phyloP scores from a whole-genome alignment of 23 tunicate genomes.

The Oikopleura dioica region DNA sequence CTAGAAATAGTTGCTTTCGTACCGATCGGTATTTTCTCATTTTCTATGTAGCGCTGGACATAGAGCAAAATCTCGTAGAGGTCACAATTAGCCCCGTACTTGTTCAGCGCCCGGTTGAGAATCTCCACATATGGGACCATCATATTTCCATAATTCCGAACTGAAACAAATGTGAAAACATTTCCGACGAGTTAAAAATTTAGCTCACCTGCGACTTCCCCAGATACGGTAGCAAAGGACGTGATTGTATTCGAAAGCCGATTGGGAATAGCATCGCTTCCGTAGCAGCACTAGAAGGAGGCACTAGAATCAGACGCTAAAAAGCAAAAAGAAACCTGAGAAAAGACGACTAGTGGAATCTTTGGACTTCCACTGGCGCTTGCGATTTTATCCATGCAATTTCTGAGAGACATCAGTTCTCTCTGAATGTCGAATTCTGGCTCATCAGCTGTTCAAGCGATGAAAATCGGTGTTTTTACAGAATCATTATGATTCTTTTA shows the following conservation, averaged over 20 bases:
- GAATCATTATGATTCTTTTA: too few relatives aligned
- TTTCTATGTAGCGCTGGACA: neutral
- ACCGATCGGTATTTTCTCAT: neutral
- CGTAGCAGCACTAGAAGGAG: neutral
- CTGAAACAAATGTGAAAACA: too few relatives aligned
- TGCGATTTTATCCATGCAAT: neutral
- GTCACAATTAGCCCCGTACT: neutral
- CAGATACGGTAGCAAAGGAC: neutral
- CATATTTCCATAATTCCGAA: neutral
- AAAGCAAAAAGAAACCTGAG: neutral
- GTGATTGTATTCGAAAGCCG: neutral
- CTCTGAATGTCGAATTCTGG: neutral
- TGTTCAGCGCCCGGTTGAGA: neutral
- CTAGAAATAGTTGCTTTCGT: too few relatives aligned
- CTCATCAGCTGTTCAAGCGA: too few relatives aligned
- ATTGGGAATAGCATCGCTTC: neutral
- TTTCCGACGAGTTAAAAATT: too few relatives aligned
- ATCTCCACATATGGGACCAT: neutral
- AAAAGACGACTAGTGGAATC: neutral
- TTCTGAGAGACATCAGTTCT: neutral
- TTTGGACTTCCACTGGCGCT: neutral
- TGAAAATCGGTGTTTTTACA: too few relatives aligned
- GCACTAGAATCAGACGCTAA: neutral
- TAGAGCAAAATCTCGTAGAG: neutral
- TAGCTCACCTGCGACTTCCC: neutral